Conservation (phyloP, 35 echinoderm and acorn worm species). For the Stichopus chloronotus region DNA sequence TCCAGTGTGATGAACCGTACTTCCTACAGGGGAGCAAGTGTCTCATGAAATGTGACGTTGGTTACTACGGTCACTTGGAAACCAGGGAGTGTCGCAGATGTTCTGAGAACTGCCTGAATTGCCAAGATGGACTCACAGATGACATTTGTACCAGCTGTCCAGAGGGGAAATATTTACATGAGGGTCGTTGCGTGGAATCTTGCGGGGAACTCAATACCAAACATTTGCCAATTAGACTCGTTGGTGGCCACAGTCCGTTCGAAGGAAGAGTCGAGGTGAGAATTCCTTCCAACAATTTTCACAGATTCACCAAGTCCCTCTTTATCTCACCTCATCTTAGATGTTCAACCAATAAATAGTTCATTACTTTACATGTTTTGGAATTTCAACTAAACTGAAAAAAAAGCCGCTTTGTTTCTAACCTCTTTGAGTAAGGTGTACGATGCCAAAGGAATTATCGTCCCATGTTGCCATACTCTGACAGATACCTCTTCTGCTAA, state of each 20-base stretch:
- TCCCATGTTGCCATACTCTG: no score
- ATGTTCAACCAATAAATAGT: no score
- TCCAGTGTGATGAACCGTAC: conserved; percentile 73
- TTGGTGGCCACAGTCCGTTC: conserved; percentile 68
- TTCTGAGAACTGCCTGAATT: conserved; percentile 76
- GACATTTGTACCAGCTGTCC: conserved; percentile 81
- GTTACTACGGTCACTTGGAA: conserved; percentile 67
- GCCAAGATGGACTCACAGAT: conserved; percentile 61
- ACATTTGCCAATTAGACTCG: conserved; percentile 78
- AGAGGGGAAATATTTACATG: conserved; percentile 57
- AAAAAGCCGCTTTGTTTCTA: no score
- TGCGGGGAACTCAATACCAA: conserved; percentile 74
- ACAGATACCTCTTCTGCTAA: no score
- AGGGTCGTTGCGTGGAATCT: conserved; percentile 37
- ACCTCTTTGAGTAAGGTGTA: no score
- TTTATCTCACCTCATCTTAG: no score
- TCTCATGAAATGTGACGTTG: conserved; percentile 68
- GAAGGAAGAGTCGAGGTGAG: conserved; percentile 98
- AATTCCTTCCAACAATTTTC: no score
- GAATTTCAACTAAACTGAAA: no score
- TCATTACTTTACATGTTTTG: no score
- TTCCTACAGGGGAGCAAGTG: conserved; percentile 70
- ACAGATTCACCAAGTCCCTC: no score
- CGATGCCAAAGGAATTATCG: no score
- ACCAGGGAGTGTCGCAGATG: conserved; percentile 73